Conservation (phyloP, 2,113 vertebrate genomes). For the Seriola dumerili region DNA sequence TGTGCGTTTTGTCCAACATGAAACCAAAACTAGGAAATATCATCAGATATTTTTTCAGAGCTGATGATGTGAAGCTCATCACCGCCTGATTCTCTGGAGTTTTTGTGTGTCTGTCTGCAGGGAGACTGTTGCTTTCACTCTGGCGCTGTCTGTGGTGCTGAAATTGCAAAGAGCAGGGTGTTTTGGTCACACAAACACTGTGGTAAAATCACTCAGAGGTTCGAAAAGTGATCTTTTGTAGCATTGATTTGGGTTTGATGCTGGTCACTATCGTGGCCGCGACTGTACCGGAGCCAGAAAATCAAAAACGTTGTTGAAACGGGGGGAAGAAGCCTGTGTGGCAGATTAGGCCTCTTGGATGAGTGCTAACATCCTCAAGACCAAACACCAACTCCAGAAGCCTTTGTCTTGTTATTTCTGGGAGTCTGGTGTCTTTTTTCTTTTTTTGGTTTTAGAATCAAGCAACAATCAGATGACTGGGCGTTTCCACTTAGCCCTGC, state of each 20-base stretch:
- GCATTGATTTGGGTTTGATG: neutral
- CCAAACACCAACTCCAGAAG: neutral
- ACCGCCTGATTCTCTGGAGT: neutral
- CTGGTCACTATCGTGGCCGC: neutral
- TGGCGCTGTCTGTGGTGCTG: conserved; percentile 67
- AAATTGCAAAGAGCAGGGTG: conserved; percentile 20
- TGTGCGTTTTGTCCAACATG: neutral
- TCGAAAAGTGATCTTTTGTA: neutral
- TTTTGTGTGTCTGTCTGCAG: neutral
- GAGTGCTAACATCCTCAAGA: neutral
- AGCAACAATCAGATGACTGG: neutral
- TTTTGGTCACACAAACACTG: conserved; percentile 11
- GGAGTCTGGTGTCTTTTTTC: neutral
- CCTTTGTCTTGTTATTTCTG: neutral
- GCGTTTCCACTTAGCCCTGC: neutral
- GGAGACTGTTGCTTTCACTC: neutral
- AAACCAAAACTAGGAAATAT: neutral
- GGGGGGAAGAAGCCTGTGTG: neutral
- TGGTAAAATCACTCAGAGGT: conserved; percentile 3
- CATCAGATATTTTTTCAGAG: neutral
- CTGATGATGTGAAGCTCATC: neutral
- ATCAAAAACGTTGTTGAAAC: neutral
- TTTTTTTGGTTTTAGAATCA: neutral
- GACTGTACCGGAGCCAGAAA: neutral
- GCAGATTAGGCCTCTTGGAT: neutral